Conservation (phyloP, 2,113 vertebrate species). For the Sinocyclocheilus rhinocerous region DNA sequence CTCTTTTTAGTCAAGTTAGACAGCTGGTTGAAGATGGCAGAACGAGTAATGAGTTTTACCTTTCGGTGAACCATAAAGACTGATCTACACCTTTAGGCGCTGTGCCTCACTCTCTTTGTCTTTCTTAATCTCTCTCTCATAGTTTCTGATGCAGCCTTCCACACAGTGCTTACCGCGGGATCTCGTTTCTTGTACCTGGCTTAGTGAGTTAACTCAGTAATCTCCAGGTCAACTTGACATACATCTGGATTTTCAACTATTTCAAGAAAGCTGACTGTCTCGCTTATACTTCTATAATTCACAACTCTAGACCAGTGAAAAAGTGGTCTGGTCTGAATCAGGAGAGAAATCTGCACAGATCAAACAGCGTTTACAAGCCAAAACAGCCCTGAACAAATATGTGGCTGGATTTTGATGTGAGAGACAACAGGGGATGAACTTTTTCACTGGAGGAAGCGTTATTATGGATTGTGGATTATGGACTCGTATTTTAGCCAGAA, state of each 20-base stretch:
- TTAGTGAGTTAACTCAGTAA: slow-evolving; percentile 15
- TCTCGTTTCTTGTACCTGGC: not conserved
- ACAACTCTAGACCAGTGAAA: not conserved
- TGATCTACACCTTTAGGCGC: slow-evolving; percentile 68
- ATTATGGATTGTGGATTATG: too few relatives aligned
- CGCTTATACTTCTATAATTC: not conserved
- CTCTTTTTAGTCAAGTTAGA: slow-evolving; percentile 66
- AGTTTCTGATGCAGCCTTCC: slow-evolving; percentile 6
- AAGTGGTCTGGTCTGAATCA: too few relatives aligned
- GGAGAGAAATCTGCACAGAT: too few relatives aligned
- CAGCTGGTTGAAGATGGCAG: slow-evolving; percentile 73
- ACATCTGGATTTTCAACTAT: not conserved
- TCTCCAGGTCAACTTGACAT: not conserved
- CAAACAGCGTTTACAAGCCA: too few relatives aligned
- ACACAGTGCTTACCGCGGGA: not conserved
- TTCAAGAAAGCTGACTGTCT: not conserved
- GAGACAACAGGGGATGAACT: too few relatives aligned
- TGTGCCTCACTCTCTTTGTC: slow-evolving; percentile 10
- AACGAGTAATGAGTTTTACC: slow-evolving; percentile 77
- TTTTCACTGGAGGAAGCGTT: too few relatives aligned
- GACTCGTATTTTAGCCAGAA: too few relatives aligned
- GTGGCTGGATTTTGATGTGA: too few relatives aligned
- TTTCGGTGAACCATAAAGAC: slow-evolving; percentile 78
- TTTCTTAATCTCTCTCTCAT: not conserved
- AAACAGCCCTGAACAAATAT: too few relatives aligned